These are phyloP conservation scores for Cryptus viduatorius DNA, from an alignment of 2,888 invertebrate genomes.

Conservation along the genomic window DNA sequence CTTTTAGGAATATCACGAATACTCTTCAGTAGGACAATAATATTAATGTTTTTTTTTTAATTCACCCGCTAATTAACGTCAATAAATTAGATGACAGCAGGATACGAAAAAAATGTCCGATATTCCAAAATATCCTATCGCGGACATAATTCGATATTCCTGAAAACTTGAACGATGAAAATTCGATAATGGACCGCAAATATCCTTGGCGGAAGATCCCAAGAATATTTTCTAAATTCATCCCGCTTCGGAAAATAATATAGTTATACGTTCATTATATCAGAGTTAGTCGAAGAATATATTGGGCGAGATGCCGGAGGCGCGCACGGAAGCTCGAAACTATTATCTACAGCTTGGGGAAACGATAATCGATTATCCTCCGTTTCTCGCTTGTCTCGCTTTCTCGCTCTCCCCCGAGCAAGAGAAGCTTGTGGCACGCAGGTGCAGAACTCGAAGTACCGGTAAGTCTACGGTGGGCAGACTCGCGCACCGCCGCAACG, in stretches of 20 bases:
- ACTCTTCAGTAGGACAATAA: no score
- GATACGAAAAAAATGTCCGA: no score
- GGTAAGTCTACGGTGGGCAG: neutral
- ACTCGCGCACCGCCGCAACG: neutral
- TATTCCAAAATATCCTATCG: no score
- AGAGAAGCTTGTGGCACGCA: slow-evolving; percentile 15
- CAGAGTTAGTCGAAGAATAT: slow-evolving; percentile 37
- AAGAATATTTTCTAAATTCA: slow-evolving; percentile 19
- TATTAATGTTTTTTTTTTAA: no score
- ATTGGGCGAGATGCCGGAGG: slow-evolving; percentile 32
- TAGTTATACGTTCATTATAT: slow-evolving; percentile 42
- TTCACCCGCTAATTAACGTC: no score
- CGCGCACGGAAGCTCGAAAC: slow-evolving; percentile 27
- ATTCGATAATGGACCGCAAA: slow-evolving; percentile 33
- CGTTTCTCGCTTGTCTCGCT: slow-evolving; percentile 25
- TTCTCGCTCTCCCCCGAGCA: neutral
- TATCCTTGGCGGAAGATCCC: slow-evolving; percentile 4
- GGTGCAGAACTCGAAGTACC: slow-evolving; percentile 21
- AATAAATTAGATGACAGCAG: no score
- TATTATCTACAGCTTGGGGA: slow-evolving; percentile 40
- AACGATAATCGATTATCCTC: slow-evolving; percentile 61
- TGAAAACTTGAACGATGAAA: slow-evolving; percentile 3
- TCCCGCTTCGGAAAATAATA: slow-evolving; percentile 26
- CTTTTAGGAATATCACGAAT: no score
- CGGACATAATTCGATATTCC: no score